Evolutionary conservation across 1,140 invertebrate species (phyloP).

Genomic region (Aricia agestis): DNA sequence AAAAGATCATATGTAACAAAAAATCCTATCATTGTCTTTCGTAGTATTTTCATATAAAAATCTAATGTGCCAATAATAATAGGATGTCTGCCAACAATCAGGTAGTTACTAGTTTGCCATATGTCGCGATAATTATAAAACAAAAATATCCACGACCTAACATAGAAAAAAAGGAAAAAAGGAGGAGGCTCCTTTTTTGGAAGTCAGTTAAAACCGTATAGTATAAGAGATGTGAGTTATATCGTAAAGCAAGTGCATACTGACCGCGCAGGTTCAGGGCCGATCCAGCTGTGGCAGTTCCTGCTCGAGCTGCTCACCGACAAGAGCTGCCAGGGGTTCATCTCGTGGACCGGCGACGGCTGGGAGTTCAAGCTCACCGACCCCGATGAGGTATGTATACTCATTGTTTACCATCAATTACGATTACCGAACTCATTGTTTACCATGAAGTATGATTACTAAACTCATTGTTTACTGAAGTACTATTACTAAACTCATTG

Average conservation of each 20-base stretch:
- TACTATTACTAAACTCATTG: neutral
- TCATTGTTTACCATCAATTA: neutral
- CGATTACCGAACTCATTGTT: too few species aligned
- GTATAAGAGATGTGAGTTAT: conserved; percentile 38
- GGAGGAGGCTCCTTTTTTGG: too few species aligned
- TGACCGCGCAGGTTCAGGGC: conserved; percentile 84
- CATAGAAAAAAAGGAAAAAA: too few species aligned
- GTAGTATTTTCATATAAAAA: too few species aligned
- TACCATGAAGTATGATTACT: neutral
- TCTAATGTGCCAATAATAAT: too few species aligned
- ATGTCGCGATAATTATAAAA: too few species aligned
- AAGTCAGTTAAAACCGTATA: too few species aligned
- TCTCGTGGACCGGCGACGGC: conserved; percentile 98
- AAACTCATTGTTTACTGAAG: neutral
- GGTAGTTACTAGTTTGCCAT: too few species aligned
- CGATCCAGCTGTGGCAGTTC: conserved; percentile 98
- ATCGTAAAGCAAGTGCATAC: conserved; percentile 68
- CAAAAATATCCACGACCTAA: too few species aligned
- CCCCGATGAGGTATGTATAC: conserved; percentile 92
- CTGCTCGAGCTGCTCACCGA: conserved; percentile 96
- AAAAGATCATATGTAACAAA: too few species aligned
- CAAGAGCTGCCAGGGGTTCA: conserved; percentile 96
- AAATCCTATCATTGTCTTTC: too few species aligned
- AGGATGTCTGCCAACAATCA: too few species aligned
- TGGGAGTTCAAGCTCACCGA: conserved; percentile 99